Base-by-base conservation (phyloP, 2,113 vertebrate species). In the Anolis sagrei region DNA sequence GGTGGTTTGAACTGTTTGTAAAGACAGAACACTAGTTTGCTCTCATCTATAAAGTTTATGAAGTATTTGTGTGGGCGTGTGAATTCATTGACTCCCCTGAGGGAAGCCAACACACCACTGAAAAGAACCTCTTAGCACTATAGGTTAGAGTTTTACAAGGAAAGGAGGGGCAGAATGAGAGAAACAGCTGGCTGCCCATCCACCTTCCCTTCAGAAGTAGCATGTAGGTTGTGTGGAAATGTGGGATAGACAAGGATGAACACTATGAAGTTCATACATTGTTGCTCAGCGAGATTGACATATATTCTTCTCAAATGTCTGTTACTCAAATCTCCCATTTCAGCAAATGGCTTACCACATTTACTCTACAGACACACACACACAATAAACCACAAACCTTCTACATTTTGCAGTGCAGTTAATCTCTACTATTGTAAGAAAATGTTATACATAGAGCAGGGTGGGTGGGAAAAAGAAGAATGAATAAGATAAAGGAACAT, bases 321-420 rank as follows among this genome's bases (percentile, higher is more conserved):
- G 39, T 44, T 44, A 44, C n/a, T 93, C 72, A 86, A 69, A 92
- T 86, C 92, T 86, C 92, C 81, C 81, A 89, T 93, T 93, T 93
- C 91, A 94, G 77, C 23, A n/a, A 85, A 88, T 95, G 93, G 87
- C 91, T 93, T 92, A 90, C 91, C 91, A 93, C 91, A 92, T 90
- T 87, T 85, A 93, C 92, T 91, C 81, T 51, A 76, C 74, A 64
- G 82, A 72, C 86, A 83, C 79, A 8, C 70, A 32, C 13, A 70
- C 18, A 16, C 86, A 91, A 70, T 79, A 84, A 86, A 92, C 58
- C 72, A 84, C 76, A 82, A 92, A 68, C 77, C 78, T 75, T 74
- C 86, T 75, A 86, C 88, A 79, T 85, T 89, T 94, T 92, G 77
- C 64, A 90, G 34, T 0, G 0, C 79, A 49, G 74, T 90, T 3